Evolutionary conservation across 2,797 vertebrate species (phyloP).

Genomic region (Avahi laniger): DNA sequence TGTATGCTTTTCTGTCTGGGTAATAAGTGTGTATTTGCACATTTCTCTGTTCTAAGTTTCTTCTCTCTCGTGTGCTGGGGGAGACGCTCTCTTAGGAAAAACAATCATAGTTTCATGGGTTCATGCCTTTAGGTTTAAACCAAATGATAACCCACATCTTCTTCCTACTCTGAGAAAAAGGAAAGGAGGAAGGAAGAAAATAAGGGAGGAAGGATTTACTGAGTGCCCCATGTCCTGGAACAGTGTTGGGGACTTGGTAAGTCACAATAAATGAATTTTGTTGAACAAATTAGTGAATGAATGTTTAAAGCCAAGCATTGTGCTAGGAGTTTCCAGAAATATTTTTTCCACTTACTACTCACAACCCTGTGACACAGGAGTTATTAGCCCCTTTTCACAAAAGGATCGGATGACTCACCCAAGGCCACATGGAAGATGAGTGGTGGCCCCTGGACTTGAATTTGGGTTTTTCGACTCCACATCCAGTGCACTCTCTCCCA

Average conservation of each 20-base stretch:
- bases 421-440: neutral
- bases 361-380: neutral
- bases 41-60: neutral
- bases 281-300: neutral
- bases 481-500: fast-evolving
- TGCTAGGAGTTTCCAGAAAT: constrained; percentile 12
- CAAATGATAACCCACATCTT: neutral
- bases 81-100: neutral
- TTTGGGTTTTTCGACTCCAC: neutral
- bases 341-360: neutral
- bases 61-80: neutral
- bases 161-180: neutral
- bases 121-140: neutral
- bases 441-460: neutral
- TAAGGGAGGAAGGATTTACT: neutral
- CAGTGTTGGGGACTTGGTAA: neutral
- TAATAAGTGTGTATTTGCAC: neutral
- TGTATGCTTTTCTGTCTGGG: neutral
- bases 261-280: neutral
- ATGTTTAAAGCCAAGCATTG: neutral
- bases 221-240: neutral
- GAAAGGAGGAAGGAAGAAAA: neutral
- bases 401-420: neutral
- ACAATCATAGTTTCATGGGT: neutral
- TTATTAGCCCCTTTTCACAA: neutral